These are phyloP conservation scores for Pyrgilauda ruficollis DNA, from an alignment of 2,113 vertebrate genomes.

Conservation along the genomic window DNA sequence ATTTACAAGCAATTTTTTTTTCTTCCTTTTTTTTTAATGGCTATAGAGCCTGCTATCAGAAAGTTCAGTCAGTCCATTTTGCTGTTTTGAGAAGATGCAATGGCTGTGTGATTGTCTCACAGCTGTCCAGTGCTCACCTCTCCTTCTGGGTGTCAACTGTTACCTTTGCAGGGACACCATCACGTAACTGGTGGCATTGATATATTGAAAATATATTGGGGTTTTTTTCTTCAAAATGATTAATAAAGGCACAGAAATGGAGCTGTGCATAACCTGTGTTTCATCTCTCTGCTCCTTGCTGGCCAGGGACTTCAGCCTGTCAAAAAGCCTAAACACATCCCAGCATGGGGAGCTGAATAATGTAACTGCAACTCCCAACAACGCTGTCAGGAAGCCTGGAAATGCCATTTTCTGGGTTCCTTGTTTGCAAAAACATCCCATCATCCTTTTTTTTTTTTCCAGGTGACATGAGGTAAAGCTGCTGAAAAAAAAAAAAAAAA, in stretches of 20 bases:
- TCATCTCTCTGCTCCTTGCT: background rate
- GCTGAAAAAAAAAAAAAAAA: background rate
- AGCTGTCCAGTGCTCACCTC: background rate
- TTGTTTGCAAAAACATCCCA: background rate
- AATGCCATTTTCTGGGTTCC: background rate
- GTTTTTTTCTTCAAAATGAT: background rate
- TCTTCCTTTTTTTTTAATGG: fast-evolving
- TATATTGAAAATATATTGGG: background rate
- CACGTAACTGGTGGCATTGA: fast-evolving
- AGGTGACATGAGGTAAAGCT: background rate
- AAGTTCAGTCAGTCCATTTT: background rate
- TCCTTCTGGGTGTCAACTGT: background rate
- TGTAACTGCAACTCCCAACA: background rate
- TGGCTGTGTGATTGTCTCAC: background rate
- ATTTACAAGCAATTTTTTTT: background rate
- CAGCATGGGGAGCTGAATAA: background rate
- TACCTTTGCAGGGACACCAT: background rate
- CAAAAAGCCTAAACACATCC: background rate
- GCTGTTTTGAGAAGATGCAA: background rate
- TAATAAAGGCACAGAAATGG: background rate
- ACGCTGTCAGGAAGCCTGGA: background rate
- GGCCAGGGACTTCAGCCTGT: background rate
- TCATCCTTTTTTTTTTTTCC: background rate
- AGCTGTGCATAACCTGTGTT: background rate
- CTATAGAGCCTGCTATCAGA: fast-evolving